A percentile compares a stretch with the other conserved stretches of the same genome.
phyloP scores from a whole-genome alignment of 30 jellyfish, hydroid and myxozoan genomes.

The Sanderia malayensis region DNA sequence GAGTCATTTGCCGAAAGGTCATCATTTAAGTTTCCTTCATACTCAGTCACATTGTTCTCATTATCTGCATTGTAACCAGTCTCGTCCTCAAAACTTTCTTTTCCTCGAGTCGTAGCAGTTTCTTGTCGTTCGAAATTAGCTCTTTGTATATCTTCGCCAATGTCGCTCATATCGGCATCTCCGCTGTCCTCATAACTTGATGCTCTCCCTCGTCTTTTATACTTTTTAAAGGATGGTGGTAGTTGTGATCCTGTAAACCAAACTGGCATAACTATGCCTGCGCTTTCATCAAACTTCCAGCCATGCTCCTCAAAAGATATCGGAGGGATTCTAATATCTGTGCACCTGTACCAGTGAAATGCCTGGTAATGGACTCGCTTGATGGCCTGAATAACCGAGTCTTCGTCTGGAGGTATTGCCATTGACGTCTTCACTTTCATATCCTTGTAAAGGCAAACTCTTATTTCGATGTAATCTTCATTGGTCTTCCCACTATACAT shows the following conservation, averaged over 20 bases:
- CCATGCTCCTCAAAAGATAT: slow-evolving; percentile 24
- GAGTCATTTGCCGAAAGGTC: too few relatives aligned
- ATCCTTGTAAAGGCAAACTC: slow-evolving; percentile 43
- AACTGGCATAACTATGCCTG: slow-evolving; percentile 33
- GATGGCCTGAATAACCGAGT: slow-evolving; percentile 53
- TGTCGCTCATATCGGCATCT: neutral
- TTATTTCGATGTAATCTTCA: slow-evolving; percentile 38
- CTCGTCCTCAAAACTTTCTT: neutral
- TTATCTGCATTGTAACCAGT: neutral
- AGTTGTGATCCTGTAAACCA: slow-evolving; percentile 44
- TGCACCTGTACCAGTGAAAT: slow-evolving; percentile 34
- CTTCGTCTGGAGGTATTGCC: slow-evolving; percentile 58
- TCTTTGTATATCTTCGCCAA: neutral
- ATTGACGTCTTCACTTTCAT: slow-evolving; percentile 39
- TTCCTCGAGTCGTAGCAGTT: neutral
- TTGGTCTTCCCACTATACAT: slow-evolving; percentile 26
- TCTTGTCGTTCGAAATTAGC: neutral
- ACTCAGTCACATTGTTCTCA: neutral
- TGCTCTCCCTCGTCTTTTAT: neutral
- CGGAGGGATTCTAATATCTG: neutral
- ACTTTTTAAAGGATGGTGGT: slow-evolving; percentile 28
- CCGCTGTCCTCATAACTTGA: neutral
- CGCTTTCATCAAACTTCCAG: slow-evolving; percentile 24
- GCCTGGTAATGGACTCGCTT: too few relatives aligned
- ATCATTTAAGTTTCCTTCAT: neutral